Percentiles rank a stretch among this genome's conserved stretches.
These are phyloP conservation scores for Mimumesa dahlbomi DNA, from an alignment of 2,888 invertebrate species.

Conservation along the genomic window DNA sequence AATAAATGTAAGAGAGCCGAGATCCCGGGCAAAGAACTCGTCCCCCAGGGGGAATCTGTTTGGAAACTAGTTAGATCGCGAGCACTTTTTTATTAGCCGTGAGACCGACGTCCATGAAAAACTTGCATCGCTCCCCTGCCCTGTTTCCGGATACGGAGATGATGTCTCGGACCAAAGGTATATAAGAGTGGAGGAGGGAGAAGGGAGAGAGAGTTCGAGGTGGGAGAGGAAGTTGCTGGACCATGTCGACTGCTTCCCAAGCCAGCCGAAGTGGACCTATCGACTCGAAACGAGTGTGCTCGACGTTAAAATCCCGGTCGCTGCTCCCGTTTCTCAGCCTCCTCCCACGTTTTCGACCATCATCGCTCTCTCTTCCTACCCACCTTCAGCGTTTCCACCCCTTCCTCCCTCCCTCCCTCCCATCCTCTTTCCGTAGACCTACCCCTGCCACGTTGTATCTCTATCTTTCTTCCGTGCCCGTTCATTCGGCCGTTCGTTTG, in stretches of 20 bases:
- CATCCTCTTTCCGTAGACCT: conserved; percentile 34
- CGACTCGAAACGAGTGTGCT: conserved; percentile 75
- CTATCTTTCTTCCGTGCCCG: conserved; percentile 50
- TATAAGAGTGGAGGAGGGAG: conserved; percentile 36
- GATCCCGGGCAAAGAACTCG: too few relatives aligned
- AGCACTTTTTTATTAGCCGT: conserved; percentile 31
- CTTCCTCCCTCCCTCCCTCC: conserved; percentile 28
- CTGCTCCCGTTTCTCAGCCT: conserved; percentile 70
- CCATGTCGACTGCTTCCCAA: conserved; percentile 68
- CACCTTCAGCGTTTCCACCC: conserved; percentile 41
- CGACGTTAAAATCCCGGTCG: conserved; percentile 74
- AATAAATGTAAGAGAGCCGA: too few relatives aligned
- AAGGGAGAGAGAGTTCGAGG: conserved; percentile 32
- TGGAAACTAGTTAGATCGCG: conserved; percentile 9
- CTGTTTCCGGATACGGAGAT: conserved; percentile 61
- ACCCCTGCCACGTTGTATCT: too few relatives aligned
- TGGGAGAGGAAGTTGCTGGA: conserved; percentile 68
- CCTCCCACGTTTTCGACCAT: conserved; percentile 33
- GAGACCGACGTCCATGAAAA: conserved; percentile 42
- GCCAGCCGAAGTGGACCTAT: conserved; percentile 73
- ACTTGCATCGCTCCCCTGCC: conserved; percentile 55
- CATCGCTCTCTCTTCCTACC: conserved; percentile 39
- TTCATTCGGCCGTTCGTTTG: conserved; percentile 61
- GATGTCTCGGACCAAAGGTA: conserved; percentile 59
- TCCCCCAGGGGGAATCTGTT: not conserved